Evolutionary conservation across 1,140 invertebrate genomes (phyloP).

Genomic region (Eumeta japonica): DNA sequence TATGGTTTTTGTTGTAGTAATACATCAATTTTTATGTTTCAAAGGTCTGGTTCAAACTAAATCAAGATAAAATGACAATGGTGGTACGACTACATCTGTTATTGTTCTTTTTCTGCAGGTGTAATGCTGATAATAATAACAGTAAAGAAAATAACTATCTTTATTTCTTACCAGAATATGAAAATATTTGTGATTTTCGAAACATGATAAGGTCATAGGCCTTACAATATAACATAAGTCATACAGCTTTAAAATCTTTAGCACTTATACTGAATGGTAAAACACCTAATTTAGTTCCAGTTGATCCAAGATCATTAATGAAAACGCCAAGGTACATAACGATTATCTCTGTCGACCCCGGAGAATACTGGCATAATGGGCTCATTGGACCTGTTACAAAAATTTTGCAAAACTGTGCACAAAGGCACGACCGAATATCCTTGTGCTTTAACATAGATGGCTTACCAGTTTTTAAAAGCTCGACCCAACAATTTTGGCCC

Average conservation of each 20-base stretch:
- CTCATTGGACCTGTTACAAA: not conserved
- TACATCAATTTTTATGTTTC: no score
- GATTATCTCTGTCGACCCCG: not conserved
- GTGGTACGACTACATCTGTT: no score
- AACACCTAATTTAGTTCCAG: not conserved
- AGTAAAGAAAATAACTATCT: no score
- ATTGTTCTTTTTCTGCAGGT: no score
- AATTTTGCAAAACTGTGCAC: not conserved
- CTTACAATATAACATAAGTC: not conserved
- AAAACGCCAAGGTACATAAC: not conserved
- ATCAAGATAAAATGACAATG: no score
- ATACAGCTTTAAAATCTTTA: constrained; percentile 1
- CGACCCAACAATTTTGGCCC: no score
- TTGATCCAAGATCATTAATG: constrained; percentile 1
- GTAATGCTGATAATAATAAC: no score
- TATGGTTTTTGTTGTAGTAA: no score
- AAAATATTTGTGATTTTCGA: no score
- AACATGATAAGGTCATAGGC: constrained; percentile 2
- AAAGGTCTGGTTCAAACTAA: no score
- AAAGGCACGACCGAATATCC: not conserved
- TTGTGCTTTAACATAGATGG: constrained; percentile 3
- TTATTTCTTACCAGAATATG: no score
- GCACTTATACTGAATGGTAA: not conserved
- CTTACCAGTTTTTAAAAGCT: constrained; percentile 2
- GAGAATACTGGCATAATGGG: constrained; percentile 2